These are phyloP conservation scores for Nibea albiflora DNA, from an alignment of 2,113 vertebrate species.

Conservation along the genomic window DNA sequence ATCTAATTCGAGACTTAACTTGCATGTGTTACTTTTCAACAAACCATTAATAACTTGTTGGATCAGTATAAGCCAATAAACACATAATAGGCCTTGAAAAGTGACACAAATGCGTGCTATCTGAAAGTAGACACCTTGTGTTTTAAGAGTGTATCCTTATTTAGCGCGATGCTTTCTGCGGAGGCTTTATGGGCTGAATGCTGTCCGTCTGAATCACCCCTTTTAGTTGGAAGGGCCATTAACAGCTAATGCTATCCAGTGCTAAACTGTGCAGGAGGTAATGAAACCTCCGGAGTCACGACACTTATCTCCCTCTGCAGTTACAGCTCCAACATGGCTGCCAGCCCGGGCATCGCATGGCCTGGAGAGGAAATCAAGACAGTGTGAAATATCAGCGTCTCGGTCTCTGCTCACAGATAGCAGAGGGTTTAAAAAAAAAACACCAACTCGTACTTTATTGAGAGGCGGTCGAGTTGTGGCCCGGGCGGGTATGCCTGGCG, in stretches of 20 bases:
- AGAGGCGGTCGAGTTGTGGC: slow-evolving; percentile 19
- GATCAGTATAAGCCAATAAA: not conserved
- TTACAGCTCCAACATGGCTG: slow-evolving; percentile 65
- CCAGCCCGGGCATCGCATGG: slow-evolving; percentile 25
- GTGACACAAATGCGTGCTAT: slow-evolving; percentile 15
- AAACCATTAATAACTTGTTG: slow-evolving; percentile 13
- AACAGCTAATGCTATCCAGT: slow-evolving; percentile 77
- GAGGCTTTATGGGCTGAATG: slow-evolving; percentile 56
- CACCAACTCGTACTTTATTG: slow-evolving; percentile 43
- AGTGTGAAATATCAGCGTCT: slow-evolving; percentile 71
- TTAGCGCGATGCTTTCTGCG: slow-evolving; percentile 58
- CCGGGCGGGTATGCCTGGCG: slow-evolving; percentile 33
- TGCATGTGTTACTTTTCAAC: slow-evolving; percentile 8
- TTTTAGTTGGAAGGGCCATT: slow-evolving; percentile 76
- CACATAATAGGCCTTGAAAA: slow-evolving; percentile 22
- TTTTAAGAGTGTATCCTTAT: slow-evolving; percentile 62
- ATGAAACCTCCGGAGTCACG: slow-evolving; percentile 66
- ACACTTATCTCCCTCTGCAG: slow-evolving; percentile 63
- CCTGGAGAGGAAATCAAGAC: slow-evolving; percentile 61
- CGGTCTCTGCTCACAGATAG: slow-evolving; percentile 46
- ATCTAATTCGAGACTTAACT: slow-evolving; percentile 16
- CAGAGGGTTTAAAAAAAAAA: slow-evolving; percentile 27
- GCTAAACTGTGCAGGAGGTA: slow-evolving; percentile 69
- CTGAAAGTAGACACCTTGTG: slow-evolving; percentile 37
- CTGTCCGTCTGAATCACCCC: slow-evolving; percentile 68